These are phyloP conservation scores for Sclerurus mexicanus DNA, from an alignment of 2,113 vertebrate species.

Conservation along the genomic window DNA sequence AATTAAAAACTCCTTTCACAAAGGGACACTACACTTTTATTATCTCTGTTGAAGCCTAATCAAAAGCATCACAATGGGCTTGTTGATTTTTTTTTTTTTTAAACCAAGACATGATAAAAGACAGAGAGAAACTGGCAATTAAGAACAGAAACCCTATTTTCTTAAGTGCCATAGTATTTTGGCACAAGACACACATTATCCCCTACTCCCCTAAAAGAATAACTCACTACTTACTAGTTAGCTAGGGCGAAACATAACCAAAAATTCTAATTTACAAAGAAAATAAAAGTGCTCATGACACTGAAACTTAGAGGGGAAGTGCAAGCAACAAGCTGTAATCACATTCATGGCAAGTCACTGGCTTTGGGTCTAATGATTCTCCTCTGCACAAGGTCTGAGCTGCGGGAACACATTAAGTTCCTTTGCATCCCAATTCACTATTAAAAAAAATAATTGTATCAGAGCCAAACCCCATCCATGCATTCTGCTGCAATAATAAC, in stretches of 20 bases:
- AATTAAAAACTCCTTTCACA: conserved; percentile 59
- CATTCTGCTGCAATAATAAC: background rate
- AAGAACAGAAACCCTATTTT: background rate
- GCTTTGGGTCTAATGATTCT: background rate
- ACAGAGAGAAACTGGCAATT: background rate
- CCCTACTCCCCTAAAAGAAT: background rate
- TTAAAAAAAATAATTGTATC: background rate
- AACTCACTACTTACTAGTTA: background rate
- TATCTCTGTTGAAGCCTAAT: conserved; percentile 25
- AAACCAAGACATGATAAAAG: background rate
- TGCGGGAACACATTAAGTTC: background rate
- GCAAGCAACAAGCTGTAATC: background rate
- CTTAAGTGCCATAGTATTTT: background rate
- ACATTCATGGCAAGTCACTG: background rate
- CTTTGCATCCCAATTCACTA: background rate
- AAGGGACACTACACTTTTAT: conserved; percentile 45
- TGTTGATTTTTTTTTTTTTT: background rate
- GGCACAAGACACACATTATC: background rate
- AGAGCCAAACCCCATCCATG: background rate
- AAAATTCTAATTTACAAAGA: background rate
- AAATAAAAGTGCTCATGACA: background rate
- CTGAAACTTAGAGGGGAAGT: background rate
- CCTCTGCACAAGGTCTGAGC: background rate
- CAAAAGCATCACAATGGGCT: conserved; percentile 1
- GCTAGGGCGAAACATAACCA: background rate